A percentile compares a stretch with the other conserved stretches of the same genome.
These are phyloP conservation scores for Apis laboriosa DNA, from an alignment of 1,140 invertebrate species.

Conservation along the genomic window DNA sequence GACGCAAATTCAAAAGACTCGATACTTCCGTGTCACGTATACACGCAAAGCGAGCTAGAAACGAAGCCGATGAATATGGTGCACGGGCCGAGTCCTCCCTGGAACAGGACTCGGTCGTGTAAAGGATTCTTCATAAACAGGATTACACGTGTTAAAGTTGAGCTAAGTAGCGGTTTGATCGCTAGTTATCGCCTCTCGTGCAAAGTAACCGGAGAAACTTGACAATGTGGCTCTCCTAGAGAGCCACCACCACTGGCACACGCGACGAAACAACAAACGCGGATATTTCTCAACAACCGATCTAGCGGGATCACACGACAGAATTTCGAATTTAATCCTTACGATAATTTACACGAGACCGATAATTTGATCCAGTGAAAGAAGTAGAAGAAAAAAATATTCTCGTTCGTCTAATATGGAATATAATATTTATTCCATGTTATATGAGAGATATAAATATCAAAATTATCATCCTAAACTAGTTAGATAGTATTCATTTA, in stretches of 20 bases:
- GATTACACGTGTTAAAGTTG: conserved; percentile 54
- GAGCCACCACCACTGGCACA: background rate
- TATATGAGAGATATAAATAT: no score
- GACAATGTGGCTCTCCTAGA: conserved; percentile 18
- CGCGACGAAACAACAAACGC: background rate
- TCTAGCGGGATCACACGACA: background rate
- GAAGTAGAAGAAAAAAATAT: no score
- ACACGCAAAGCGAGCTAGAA: background rate
- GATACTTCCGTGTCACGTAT: background rate
- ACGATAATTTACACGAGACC: no score
- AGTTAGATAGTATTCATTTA: no score
- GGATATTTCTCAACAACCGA: background rate
- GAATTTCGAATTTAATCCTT: background rate
- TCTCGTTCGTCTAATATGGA: no score
- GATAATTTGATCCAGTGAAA: background rate
- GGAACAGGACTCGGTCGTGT: conserved; percentile 27
- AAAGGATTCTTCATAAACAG: conserved; percentile 41
- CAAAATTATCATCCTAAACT: no score
- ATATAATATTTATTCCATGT: no score
- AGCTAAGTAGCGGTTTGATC: conserved; percentile 44
- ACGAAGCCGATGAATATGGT: background rate
- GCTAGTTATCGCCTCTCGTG: conserved; percentile 31
- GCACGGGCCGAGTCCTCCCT: background rate
- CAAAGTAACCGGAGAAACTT: conserved; percentile 42
- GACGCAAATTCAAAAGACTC: background rate